Evolutionary conservation across 37 sponge, comb jelly and placozoan species (phyloP), one percentile per base, ranked within the genome.

Genomic region (Agelas oroides): DNA sequence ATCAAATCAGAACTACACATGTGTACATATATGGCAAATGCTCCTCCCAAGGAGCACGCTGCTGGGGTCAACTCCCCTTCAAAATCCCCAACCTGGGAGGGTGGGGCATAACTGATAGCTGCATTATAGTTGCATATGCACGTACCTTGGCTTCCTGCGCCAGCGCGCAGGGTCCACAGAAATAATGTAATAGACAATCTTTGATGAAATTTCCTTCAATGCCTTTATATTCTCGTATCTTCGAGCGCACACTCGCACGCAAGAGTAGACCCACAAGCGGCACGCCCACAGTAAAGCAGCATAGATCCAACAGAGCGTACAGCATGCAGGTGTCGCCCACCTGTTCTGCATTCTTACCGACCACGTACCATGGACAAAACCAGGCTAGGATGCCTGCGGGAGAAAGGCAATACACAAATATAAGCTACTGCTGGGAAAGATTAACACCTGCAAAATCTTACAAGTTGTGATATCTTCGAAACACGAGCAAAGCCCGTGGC

Each of bases 191-290:
- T n/a, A n/a, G n/a, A n/a, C n/a, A n/a, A 65, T 87, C 87, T 67
- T 71, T 82, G 69, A 92, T 67, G 31, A 79, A 87, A 31, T 79
- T 40, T 30, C 88, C 93, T 60, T 92, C 89, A 46, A 92, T 92
- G 6, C 93, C 93, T 72, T 88, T 92, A 77, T 92, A 89, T 35
- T 92, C 93, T 35, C 88, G 76, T 62, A 88, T 92, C 81, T 63
- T 84, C 6, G 86, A 85, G 56, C 93, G 76, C 27, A 85, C 56
- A 23, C 20, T 61, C 5, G 75, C 52, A 17, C 75, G 61, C 80
- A 81, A 84, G 73, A 69, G 84, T 38, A 88, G 27, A 73, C 81
- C 58, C 32, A 92, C 78, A 5, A 92, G 46, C 1, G 93, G 93
- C 32, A 92, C 86, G 63, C 88, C 79, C 61, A 70, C 57, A 54